These are phyloP conservation scores for Anthonomus grandis DNA, from an alignment of 1,140 invertebrate genomes.

Conservation along the genomic window DNA sequence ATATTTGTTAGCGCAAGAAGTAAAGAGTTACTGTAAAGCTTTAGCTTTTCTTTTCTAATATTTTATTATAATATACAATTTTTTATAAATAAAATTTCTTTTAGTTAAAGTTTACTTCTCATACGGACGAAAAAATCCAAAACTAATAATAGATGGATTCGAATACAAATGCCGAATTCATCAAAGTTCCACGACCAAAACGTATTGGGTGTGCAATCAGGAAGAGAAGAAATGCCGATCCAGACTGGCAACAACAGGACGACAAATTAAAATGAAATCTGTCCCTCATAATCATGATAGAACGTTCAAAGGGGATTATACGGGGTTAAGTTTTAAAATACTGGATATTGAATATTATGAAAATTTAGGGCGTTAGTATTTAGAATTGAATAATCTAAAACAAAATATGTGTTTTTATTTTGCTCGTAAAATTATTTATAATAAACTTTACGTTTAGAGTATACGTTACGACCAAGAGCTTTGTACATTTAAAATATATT, in stretches of 20 bases:
- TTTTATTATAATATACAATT: background rate
- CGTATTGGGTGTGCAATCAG: constrained; percentile 8
- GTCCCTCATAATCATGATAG: constrained; percentile 1
- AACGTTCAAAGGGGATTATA: constrained; percentile 9
- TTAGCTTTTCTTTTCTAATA: background rate
- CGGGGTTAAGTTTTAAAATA: background rate
- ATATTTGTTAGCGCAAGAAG: background rate
- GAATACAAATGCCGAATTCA: constrained; percentile 8
- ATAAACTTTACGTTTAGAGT: too few relatives aligned
- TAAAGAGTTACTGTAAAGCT: too few relatives aligned
- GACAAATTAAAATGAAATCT: background rate
- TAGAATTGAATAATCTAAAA: too few relatives aligned
- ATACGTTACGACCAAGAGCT: too few relatives aligned
- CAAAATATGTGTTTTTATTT: too few relatives aligned
- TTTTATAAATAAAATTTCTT: background rate
- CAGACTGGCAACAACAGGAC: background rate
- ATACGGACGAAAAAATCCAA: constrained; percentile 7
- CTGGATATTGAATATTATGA: background rate
- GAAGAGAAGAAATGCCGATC: constrained; percentile 1
- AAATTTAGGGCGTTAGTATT: too few relatives aligned
- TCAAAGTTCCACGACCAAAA: background rate
- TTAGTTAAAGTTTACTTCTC: constrained; percentile 8
- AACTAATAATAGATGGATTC: constrained; percentile 10
- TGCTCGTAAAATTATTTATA: too few relatives aligned
- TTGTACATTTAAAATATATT: too few relatives aligned